A percentile compares a stretch with the other conserved stretches of the same genome.
phyloP scores from a whole-genome alignment of 2,113 vertebrate species.

The Bucco capensis region DNA sequence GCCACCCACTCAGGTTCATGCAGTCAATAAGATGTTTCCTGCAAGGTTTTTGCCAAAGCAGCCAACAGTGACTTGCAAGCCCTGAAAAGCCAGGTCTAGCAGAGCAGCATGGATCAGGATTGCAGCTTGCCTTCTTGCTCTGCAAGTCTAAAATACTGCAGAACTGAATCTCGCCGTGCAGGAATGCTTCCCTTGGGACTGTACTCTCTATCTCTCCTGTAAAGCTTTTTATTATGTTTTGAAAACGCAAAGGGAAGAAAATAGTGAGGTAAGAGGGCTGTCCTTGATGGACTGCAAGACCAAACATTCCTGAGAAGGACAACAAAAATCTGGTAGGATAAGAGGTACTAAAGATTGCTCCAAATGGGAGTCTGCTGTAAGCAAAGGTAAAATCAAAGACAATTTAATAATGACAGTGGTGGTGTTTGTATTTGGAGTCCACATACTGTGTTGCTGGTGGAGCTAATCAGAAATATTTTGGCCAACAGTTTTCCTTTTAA shows the following conservation, averaged over 20 bases:
- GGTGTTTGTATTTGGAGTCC: not conserved
- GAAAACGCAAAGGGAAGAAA: conserved; percentile 33
- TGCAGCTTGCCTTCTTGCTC: not conserved
- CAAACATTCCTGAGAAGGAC: conserved; percentile 47
- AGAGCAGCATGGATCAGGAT: not conserved
- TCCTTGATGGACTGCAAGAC: conserved; percentile 43
- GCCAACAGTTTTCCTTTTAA: not conserved
- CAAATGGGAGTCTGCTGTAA: not conserved
- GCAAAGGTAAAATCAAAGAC: conserved; percentile 15
- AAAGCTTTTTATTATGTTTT: conserved; percentile 53
- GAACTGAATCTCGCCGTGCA: not conserved
- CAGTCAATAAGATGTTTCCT: not conserved
- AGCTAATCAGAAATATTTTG: not conserved
- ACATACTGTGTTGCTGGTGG: not conserved
- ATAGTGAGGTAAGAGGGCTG: conserved; percentile 34
- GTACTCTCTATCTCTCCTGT: not conserved
- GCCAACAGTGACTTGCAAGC: not conserved
- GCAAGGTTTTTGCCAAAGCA: not conserved
- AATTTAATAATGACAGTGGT: not conserved
- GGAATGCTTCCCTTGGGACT: not conserved
- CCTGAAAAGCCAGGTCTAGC: not conserved
- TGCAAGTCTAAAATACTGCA: not conserved
- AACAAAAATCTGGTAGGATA: conserved; percentile 42
- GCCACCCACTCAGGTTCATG: not conserved
- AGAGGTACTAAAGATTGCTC: conserved; percentile 20